Evolutionary conservation across 2,888 invertebrate species (phyloP).

Genomic region (Rhorus exstirpatorius): DNA sequence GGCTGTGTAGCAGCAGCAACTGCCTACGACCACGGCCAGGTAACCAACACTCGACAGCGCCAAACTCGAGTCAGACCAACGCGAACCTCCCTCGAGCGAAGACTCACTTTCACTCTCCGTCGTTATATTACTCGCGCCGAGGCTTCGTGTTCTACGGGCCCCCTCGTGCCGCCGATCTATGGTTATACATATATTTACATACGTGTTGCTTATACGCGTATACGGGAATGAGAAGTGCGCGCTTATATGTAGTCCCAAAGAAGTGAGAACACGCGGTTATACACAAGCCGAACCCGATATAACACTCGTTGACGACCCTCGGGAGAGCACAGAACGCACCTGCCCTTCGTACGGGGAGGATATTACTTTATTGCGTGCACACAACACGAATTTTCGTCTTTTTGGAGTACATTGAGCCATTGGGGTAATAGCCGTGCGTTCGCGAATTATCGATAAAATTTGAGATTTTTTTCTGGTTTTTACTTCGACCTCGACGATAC

Average conservation of each 20-base stretch:
- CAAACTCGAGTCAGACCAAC: constrained; percentile 85
- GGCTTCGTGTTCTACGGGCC: constrained; percentile 38
- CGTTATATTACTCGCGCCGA: constrained; percentile 24
- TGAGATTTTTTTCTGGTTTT: not conserved
- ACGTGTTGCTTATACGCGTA: not conserved
- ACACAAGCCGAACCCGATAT: constrained; percentile 60
- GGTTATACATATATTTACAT: constrained; percentile 15
- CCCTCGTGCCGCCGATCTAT: constrained; percentile 41
- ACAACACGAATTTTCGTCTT: not conserved
- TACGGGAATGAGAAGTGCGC: not conserved
- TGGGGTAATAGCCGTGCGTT: no score
- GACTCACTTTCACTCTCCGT: constrained; percentile 85
- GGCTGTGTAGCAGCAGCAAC: constrained; percentile 76
- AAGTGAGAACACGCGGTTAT: not conserved
- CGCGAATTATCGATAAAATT: not conserved
- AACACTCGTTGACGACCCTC: constrained; percentile 72
- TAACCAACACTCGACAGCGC: constrained; percentile 83
- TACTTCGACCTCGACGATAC: not conserved
- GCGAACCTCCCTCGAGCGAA: constrained; percentile 86
- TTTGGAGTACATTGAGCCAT: no score
- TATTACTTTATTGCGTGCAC: constrained; percentile 16
- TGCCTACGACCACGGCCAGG: constrained; percentile 77
- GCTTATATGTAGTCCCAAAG: constrained; percentile 6
- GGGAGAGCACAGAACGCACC: constrained; percentile 76
- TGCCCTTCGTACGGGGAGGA: constrained; percentile 74